Evolutionary conservation across 2,113 vertebrate genomes (phyloP), one percentile per base, ranked within the genome.

Genomic region (Leptobrachium ailaonicum): DNA sequence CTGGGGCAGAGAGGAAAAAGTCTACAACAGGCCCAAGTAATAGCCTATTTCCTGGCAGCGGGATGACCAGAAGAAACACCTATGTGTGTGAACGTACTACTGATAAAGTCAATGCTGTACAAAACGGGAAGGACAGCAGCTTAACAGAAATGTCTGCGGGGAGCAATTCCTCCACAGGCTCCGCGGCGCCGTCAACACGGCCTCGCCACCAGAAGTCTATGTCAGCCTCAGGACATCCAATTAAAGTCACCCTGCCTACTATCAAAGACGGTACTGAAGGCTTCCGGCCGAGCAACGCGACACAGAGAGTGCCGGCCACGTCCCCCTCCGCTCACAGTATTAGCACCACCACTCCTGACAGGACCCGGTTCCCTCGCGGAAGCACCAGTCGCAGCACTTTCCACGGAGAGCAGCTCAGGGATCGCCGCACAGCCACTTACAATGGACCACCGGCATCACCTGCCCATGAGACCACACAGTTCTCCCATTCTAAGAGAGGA

Each of bases 131-230:
- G 87, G 98, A 99, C 87, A 98, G 94, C 95, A 99, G 97, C 91
- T 89, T 98, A 82, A 98, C 94, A 0, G 97, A 99, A 90, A 94
- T 99, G 93, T 98, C 96, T 20, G 85, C 93, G 0, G 89, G 93
- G 44, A 89, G 92, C 14, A 82, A 90, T 0, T 85, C 87, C 56
- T 80, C 89, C 53, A 86, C 92, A 13, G 64, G 92, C 0, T 88
- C 91, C 5, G 91, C 91, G 0, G 83, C 92, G 4, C 86, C 92
- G 44, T 93, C 97, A 0, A 87, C 97, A 0, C 93, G 97, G 43
- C 96, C 98, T n/a, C 96, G 98, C 11, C 98, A 99, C 87, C 95
- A 97, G 70, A 99, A 99, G 88, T 99, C 98, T 56, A 97, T 99
- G 96, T 99, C 98, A 0, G 93, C 98, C 32, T 99, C 98, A n/a